These are phyloP conservation scores for Phortica magna DNA, from an alignment of 2,888 invertebrate species.

Conservation along the genomic window DNA sequence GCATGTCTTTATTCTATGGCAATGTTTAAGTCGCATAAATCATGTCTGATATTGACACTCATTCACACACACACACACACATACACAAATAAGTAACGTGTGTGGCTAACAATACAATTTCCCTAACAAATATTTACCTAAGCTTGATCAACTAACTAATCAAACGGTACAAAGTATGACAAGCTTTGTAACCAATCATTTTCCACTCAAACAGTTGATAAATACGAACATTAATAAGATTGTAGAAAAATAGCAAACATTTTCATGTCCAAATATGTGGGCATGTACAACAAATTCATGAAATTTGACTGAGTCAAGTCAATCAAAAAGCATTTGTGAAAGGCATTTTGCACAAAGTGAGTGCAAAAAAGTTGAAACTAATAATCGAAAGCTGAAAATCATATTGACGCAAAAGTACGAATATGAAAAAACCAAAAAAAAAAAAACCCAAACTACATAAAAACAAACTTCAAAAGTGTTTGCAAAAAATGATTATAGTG, in stretches of 20 bases:
- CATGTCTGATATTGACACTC: neutral
- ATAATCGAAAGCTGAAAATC: neutral
- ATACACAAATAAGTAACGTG: neutral
- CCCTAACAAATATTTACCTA: neutral
- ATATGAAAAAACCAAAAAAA: neutral
- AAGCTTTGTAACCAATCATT: constrained; percentile 17
- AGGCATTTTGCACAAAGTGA: constrained; percentile 22
- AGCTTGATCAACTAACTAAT: neutral
- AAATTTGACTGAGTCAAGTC: constrained; percentile 29
- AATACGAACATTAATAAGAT: constrained; percentile 16
- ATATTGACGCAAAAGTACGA: neutral
- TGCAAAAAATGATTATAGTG: neutral
- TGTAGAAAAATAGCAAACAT: neutral
- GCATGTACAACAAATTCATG: neutral
- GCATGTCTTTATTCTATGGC: constrained; percentile 23
- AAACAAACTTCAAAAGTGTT: neutral
- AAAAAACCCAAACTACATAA: neutral
- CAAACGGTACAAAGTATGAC: neutral
- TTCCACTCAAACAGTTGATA: constrained; percentile 27
- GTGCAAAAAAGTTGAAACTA: constrained; percentile 6
- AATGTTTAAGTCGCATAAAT: neutral
- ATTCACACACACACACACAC: neutral
- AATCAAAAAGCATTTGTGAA: constrained; percentile 23
- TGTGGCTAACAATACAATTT: neutral
- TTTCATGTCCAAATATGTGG: neutral